Conservation (phyloP, 1,140 invertebrate genomes). For the Ditylenchus dipsaci region DNA sequence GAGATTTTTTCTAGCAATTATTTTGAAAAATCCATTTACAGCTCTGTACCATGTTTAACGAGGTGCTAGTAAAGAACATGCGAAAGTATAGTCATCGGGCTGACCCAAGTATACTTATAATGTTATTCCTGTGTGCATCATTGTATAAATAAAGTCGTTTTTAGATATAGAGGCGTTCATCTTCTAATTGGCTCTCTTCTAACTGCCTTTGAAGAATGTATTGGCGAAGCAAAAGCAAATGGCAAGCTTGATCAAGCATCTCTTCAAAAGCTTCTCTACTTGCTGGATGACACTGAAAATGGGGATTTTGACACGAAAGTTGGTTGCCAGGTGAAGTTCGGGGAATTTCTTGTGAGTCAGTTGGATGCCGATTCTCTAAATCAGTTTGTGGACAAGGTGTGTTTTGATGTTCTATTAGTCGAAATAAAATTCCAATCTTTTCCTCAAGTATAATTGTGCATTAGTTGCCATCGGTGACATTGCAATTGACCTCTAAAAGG, state of each 20-base stretch:
- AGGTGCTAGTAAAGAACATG: neutral
- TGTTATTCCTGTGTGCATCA: too few relatives aligned
- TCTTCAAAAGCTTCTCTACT: neutral
- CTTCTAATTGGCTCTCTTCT: neutral
- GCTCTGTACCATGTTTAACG: neutral
- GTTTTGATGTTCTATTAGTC: too few relatives aligned
- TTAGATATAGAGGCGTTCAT: neutral
- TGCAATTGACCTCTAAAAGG: too few relatives aligned
- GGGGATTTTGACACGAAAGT: neutral
- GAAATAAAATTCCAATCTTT: too few relatives aligned
- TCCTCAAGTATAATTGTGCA: too few relatives aligned
- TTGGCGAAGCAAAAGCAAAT: neutral
- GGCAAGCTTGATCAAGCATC: neutral
- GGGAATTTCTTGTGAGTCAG: neutral
- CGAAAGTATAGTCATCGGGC: neutral
- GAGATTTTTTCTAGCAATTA: neutral
- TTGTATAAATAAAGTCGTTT: too few relatives aligned
- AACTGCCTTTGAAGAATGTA: neutral
- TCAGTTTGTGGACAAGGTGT: neutral
- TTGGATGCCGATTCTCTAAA: neutral
- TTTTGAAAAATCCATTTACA: neutral
- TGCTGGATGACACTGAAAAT: neutral
- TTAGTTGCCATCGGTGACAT: too few relatives aligned
- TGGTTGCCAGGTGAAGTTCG: neutral
- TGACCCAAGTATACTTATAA: too few relatives aligned